phyloP scores from a whole-genome alignment of 2,888 invertebrate genomes.

The Eledone cirrhosa region DNA sequence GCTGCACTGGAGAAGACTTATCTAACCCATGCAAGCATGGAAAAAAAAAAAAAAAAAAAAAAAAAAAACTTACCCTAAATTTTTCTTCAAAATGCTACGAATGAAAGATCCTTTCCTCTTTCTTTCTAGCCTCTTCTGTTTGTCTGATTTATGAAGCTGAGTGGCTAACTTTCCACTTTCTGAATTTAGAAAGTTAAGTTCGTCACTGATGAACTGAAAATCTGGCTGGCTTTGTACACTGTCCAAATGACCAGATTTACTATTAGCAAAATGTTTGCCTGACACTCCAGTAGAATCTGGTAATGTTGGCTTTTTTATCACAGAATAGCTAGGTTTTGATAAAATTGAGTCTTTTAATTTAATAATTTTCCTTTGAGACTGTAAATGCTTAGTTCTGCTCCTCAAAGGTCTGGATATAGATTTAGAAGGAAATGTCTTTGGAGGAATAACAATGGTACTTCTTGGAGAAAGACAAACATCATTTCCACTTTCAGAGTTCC shows the following conservation, averaged over 20 bases:
- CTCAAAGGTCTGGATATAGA: neutral
- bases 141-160: constrained; percentile 35
- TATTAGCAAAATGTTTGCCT: neutral
- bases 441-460: no score
- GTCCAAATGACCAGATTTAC: neutral
- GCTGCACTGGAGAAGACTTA: no score
- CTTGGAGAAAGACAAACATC: no score
- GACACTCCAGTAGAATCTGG: neutral
- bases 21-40: no score
- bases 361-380: no score
- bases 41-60: no score
- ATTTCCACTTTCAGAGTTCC: no score
- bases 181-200: constrained; percentile 40
- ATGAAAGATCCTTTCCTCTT: constrained; percentile 26
- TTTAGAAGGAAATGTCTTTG: no score
- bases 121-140: constrained; percentile 31
- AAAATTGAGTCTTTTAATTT: no score
- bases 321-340: no score
- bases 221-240: neutral
- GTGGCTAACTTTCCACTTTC: constrained; percentile 38
- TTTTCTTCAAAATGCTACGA: constrained; percentile 24
- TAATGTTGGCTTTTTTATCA: neutral
- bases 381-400: neutral
- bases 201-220: constrained; percentile 38
- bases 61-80: constrained; percentile 8